Evolutionary conservation across 64 coral and sea anemone genomes (phyloP), one percentile per base, ranked within the genome.

Genomic region (Porites australiensis): DNA sequence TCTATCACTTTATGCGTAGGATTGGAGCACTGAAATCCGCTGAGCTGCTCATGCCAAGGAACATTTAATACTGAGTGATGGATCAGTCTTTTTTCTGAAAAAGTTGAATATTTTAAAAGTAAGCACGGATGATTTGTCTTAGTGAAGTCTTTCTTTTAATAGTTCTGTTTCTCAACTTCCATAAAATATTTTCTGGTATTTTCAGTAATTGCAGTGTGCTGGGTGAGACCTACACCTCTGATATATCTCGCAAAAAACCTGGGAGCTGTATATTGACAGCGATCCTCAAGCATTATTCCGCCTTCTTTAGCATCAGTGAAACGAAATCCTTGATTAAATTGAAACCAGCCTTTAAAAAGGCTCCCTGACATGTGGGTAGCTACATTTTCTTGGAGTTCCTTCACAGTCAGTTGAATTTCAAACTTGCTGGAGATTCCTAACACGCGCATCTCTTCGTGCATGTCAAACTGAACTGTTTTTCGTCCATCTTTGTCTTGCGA

Each of bases 251-350:
- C 74, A 52, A 77, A 5, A 52, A 50, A 50, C 8, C 47, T 15
- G 19, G 74, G 74, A 4, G 74, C 74, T 52, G 74, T 77, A 45
- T 77, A 77, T 19, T 77, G 12, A n/a, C 45, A 47, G 14, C 19
- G 47, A 77, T 77, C 74, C 47, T 18, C 74, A 9, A 77, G 52
- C 46, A 77, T 8, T 53, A 49, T 77, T 14, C 74, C 74, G 20
- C 47, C 49, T 77, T 77, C 48, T 45, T 77, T 52, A 6, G 14
- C 14, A 19, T 77, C 74, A 50, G 74, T n/a, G 3, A 77, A n/a
- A 53, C 52, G 45, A 77, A 52, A 77, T 19, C 74, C 74, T 77
- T 77, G 74, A n/a, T 77, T 51, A n/a, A 77, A 50, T 20, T 77
- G 3, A 12, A 77, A 51, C 74, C 47, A 50, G 15, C 74, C 74